Percentiles rank a stretch among this genome's conserved stretches.
Evolutionary conservation across 2,888 invertebrate genomes (phyloP).

Genomic region (Thecocarcelia acutangulata): DNA sequence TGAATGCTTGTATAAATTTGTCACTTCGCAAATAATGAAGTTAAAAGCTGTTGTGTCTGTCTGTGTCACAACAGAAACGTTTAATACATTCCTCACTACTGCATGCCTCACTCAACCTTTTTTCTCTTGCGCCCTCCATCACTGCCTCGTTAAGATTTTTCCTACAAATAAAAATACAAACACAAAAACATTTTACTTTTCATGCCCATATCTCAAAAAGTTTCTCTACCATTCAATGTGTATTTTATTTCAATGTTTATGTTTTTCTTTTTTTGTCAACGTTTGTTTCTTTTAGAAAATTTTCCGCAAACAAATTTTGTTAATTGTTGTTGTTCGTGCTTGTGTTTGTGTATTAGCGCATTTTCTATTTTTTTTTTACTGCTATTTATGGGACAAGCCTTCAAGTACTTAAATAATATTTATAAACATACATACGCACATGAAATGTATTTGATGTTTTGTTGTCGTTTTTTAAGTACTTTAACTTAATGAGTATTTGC

Average conservation of each 20-base stretch:
- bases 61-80: background rate
- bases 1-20: no score
- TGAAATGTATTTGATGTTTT: background rate
- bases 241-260: conserved; percentile 38
- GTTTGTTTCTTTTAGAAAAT: background rate
- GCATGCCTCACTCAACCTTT: conserved; percentile 18
- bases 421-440: background rate
- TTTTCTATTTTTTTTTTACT: conserved; percentile 27
- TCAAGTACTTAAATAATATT: conserved; percentile 16
- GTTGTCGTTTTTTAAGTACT: conserved; percentile 5
- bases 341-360: background rate
- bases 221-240: conserved; percentile 42
- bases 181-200: no score
- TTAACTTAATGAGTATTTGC: background rate
- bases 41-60: background rate
- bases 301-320: conserved; percentile 36
- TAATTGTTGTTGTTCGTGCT: conserved; percentile 7
- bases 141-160: background rate
- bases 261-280: conserved; percentile 9
- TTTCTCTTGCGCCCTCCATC: conserved; percentile 2
- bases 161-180: background rate
- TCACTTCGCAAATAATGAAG: conserved; percentile 24
- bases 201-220: conserved; percentile 4
- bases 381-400: conserved; percentile 45
- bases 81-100: background rate